Evolutionary conservation across 2,888 invertebrate species (phyloP), one percentile per base, ranked within the genome.

Genomic region (Ditylenchus weischeri): DNA sequence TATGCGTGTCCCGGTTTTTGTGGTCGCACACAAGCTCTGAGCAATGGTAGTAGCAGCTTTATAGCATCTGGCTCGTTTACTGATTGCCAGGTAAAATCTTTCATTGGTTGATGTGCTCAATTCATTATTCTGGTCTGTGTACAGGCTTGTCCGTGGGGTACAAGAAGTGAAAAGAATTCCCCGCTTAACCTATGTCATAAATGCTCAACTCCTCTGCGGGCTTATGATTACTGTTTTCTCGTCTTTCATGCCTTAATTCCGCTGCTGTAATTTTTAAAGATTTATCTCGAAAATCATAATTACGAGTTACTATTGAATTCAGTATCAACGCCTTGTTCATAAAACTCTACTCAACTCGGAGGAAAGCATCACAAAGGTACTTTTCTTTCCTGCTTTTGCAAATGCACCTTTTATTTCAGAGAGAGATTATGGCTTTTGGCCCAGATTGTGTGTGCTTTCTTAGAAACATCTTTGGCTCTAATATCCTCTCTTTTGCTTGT

Each of bases 241-340:
- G 91, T 92, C 0, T 96, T 95, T 82, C 93, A 95, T 91, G 91
- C 90, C 0, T 84, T 94, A 19, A 83, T 93, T 57, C 90, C 93
- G 0, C 85, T 95, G 54, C 89, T 93, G 58, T 62, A 38, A 38
- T 43, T 47, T 38, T 62, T n/a, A 62, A 49, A 6, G 3, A 19
- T 47, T 10, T 62, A 1, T 62, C 48, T 19, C 43, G 11, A 23
- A 23, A 7, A 10, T 21, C n/a, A 11, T 54, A 10, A 11, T 23
- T 93, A 95, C 84, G 91, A 91, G 88, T 91, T 91, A 29, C 29
- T 29, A 29, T 29, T 29, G 29, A 29, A 29, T 21, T 47, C n/a
- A 29, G 43, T 43, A 43, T 43, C 11, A 43, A 43, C 8, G 54
- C 43, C 11, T 43, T 43, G 43, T 43, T 43, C 13, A 36, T 21